These are phyloP conservation scores for Embiotoca jacksoni DNA, from an alignment of 2,113 vertebrate species.

Conservation along the genomic window DNA sequence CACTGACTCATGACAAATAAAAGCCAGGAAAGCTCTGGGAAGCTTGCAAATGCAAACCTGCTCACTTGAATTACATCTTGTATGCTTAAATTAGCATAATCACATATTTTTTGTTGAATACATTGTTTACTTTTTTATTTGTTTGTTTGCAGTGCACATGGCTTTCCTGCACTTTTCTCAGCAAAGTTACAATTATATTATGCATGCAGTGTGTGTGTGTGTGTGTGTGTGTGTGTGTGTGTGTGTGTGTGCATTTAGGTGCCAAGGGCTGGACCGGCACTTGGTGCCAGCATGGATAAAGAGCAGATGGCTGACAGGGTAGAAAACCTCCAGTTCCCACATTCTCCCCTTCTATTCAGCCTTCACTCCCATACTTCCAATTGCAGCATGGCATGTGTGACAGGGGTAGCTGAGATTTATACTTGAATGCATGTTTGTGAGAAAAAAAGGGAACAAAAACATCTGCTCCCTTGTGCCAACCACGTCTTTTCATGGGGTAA, in stretches of 20 bases:
- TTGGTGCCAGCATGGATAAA: constrained; percentile 76
- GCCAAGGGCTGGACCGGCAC: constrained; percentile 70
- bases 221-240: constrained; percentile 9
- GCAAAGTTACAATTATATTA: constrained; percentile 60
- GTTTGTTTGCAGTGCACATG: constrained; percentile 7
- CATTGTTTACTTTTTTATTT: background rate
- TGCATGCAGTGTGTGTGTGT: constrained; percentile 27
- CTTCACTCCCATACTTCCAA: constrained; percentile 59
- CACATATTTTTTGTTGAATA: background rate
- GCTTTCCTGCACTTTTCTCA: constrained; percentile 14
- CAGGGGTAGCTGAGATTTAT: constrained; percentile 59
- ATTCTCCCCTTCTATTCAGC: constrained; percentile 70
- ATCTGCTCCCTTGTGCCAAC: constrained; percentile 35
- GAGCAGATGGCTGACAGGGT: constrained; percentile 79
- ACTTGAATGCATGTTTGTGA: constrained; percentile 67
- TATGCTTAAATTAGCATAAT: constrained; percentile 15
- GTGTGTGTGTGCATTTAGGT: constrained; percentile 40
- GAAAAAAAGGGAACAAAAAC: constrained; percentile 49
- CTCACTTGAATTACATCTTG: background rate
- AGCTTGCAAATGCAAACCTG: constrained; percentile 17
- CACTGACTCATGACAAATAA: constrained; percentile 27
- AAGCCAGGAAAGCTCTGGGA: constrained; percentile 15
- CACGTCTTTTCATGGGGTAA: constrained; percentile 62
- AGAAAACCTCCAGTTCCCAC: constrained; percentile 74
- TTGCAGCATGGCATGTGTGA: constrained; percentile 66